phyloP scores from a whole-genome alignment of 2,797 vertebrate genomes.

The Pseudomugil gertrudae region DNA sequence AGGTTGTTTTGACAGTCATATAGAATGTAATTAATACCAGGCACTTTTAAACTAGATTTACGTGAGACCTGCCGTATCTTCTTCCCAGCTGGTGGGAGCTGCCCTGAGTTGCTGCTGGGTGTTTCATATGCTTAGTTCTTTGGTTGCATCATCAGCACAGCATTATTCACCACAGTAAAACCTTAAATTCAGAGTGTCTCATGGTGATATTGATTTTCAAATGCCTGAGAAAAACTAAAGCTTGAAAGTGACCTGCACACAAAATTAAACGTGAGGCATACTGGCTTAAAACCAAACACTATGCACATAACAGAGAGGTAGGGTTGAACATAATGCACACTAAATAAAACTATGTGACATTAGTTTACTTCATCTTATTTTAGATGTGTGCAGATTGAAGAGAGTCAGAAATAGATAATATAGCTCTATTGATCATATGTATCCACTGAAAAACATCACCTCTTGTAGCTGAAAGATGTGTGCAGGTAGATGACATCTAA shows the following conservation, averaged over 20 bases:
- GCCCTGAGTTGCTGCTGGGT: conserved; percentile 43
- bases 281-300: background rate
- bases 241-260: conserved; percentile 11
- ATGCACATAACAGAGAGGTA: background rate
- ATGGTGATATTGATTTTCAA: conserved; percentile 38
- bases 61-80: conserved; percentile 55
- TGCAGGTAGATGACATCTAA: background rate
- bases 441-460: background rate
- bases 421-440: background rate
- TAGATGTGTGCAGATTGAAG: conserved; percentile 14
- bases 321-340: background rate
- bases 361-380: conserved; percentile 8
- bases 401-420: conserved; percentile 21
- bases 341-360: conserved; percentile 1
- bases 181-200: conserved; percentile 37
- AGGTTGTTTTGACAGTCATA: conserved; percentile 72
- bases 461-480: background rate
- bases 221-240: conserved; percentile 15
- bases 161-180: conserved; percentile 42
- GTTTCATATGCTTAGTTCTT: conserved; percentile 31
- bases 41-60: conserved; percentile 71
- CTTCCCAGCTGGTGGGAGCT: conserved; percentile 41
- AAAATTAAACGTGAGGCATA: background rate
- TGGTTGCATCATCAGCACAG: conserved; percentile 21
- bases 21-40: conserved; percentile 73